These are phyloP conservation scores for Phalanger gymnotis DNA, from an alignment of 2,797 vertebrate genomes.

Conservation along the genomic window DNA sequence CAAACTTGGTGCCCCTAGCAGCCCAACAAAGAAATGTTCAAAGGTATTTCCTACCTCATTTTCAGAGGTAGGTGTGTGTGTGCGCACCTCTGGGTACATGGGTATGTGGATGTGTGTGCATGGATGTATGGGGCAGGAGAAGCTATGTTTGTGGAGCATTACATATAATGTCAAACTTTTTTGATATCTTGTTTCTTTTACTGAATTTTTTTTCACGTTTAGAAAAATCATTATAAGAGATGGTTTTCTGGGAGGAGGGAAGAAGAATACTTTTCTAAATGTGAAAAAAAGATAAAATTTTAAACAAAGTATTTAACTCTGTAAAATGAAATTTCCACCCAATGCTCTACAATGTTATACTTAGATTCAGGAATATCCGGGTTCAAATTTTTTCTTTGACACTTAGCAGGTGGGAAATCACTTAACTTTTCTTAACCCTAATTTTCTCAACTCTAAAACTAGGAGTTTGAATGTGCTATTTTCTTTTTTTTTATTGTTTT, in stretches of 20 bases:
- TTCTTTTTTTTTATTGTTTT: too few species aligned
- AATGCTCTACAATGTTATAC: not conserved
- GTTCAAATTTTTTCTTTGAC: not conserved
- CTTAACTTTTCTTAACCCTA: not conserved
- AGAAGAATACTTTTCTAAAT: not conserved
- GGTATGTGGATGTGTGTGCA: fast-evolving
- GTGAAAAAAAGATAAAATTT: not conserved
- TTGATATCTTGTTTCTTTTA: not conserved
- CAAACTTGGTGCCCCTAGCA: too few species aligned
- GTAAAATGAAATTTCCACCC: not conserved
- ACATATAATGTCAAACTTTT: not conserved
- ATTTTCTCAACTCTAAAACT: not conserved
- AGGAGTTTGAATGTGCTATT: not conserved
- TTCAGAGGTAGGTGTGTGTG: too few species aligned
- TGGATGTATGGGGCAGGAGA: too few species aligned
- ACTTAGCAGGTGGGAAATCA: not conserved
- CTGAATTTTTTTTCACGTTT: not conserved
- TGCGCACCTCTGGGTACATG: too few species aligned
- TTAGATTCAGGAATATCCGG: not conserved
- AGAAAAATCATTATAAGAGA: not conserved
- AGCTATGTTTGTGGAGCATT: not conserved
- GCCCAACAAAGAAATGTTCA: too few species aligned
- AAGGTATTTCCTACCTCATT: too few species aligned
- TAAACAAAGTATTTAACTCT: not conserved
- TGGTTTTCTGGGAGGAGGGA: not conserved